These are phyloP conservation scores for Torymus aiolomorphi DNA, from an alignment of 2,888 invertebrate species.

Conservation along the genomic window DNA sequence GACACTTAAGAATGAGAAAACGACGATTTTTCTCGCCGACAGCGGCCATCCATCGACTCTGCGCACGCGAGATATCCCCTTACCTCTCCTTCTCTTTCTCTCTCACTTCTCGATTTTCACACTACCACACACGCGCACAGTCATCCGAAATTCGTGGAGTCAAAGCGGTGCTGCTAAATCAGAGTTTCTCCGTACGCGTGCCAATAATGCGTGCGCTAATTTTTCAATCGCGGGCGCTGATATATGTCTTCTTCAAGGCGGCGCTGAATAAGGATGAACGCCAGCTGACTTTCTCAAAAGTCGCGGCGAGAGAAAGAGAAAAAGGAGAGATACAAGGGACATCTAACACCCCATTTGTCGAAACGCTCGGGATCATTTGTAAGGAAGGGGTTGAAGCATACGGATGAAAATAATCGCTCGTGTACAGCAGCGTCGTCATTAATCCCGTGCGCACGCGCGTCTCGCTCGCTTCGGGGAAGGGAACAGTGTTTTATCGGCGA, in stretches of 20 bases:
- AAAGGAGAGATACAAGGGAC: background rate
- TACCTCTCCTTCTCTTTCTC: slow-evolving; percentile 18
- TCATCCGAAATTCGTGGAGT: slow-evolving; percentile 35
- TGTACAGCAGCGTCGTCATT: slow-evolving; percentile 11
- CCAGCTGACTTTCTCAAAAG: too few relatives aligned
- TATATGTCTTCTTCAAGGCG: too few relatives aligned
- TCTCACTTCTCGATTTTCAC: slow-evolving; percentile 25
- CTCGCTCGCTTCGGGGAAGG: slow-evolving; percentile 1
- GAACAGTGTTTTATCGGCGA: slow-evolving; percentile 31
- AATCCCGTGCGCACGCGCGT: slow-evolving; percentile 3
- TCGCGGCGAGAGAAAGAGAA: too few relatives aligned
- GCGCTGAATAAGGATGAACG: too few relatives aligned
- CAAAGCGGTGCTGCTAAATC: slow-evolving; percentile 4
- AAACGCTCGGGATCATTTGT: slow-evolving; percentile 23
- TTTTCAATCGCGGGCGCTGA: slow-evolving; percentile 4
- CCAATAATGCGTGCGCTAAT: slow-evolving; percentile 21
- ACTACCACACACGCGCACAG: background rate
- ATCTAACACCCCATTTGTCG: slow-evolving; percentile 40
- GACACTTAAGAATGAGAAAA: background rate
- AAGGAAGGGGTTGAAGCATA: background rate
- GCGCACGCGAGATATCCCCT: slow-evolving; percentile 31
- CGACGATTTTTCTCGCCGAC: slow-evolving; percentile 46
- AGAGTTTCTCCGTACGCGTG: slow-evolving; percentile 2
- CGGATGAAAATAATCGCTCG: slow-evolving; percentile 45
- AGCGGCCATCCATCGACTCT: slow-evolving; percentile 24